Percentiles rank a stretch among this genome's conserved stretches.
phyloP scores from a whole-genome alignment of 2,797 vertebrate species.

The Semotilus atromaculatus region DNA sequence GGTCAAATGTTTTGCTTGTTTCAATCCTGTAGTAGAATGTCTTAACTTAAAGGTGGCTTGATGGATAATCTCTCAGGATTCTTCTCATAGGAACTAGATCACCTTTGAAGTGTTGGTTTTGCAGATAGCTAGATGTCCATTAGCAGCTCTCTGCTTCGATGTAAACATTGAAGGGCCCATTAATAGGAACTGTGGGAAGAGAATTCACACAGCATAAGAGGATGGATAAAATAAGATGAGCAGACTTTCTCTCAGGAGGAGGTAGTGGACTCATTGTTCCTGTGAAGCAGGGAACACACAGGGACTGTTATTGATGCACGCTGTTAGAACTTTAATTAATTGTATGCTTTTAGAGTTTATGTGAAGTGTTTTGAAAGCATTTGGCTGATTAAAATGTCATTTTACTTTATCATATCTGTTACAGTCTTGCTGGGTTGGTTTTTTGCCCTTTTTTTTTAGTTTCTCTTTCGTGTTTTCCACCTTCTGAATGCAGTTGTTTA shows the following conservation, averaged over 20 bases:
- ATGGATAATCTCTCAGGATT: slow-evolving; percentile 43
- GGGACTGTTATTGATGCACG: slow-evolving; percentile 4
- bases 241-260: slow-evolving; percentile 29
- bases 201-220: slow-evolving; percentile 9
- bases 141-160: slow-evolving; percentile 34
- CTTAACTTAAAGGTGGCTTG: slow-evolving; percentile 29
- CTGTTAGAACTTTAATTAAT: slow-evolving; percentile 15
- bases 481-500: slow-evolving; percentile 2
- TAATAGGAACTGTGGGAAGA: slow-evolving; percentile 37
- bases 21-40: slow-evolving; percentile 29
- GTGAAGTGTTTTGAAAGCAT: background rate
- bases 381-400: background rate
- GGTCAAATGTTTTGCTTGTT: slow-evolving; percentile 60
- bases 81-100: slow-evolving; percentile 19
- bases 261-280: slow-evolving; percentile 36
- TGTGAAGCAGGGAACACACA: background rate
- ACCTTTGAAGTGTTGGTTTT: slow-evolving; percentile 39
- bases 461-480: slow-evolving; percentile 46
- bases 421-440: background rate
- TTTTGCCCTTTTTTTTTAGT: background rate
- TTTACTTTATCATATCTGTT: background rate
- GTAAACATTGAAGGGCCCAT: slow-evolving; percentile 34
- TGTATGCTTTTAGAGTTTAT: background rate
- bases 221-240: slow-evolving; percentile 38
- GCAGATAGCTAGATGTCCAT: slow-evolving; percentile 1